These are phyloP conservation scores for Phthorimaea operculella DNA, from an alignment of 1,140 invertebrate genomes.

Conservation along the genomic window DNA sequence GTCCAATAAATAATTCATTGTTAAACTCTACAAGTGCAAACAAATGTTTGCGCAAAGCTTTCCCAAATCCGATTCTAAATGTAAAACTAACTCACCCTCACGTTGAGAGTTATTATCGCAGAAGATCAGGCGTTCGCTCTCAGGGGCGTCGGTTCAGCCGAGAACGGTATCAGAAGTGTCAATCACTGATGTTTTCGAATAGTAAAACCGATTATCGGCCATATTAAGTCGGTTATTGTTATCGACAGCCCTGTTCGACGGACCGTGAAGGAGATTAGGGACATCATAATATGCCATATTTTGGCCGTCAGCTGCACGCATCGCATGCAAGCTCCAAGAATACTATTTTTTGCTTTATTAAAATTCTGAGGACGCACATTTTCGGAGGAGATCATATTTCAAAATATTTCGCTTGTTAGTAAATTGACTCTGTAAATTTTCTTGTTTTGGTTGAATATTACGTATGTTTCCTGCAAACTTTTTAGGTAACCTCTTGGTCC, in stretches of 20 bases:
- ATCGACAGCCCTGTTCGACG: slow-evolving; percentile 51
- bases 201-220: slow-evolving; percentile 66
- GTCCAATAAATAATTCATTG: too few species aligned
- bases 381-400: neutral
- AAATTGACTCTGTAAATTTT: too few species aligned
- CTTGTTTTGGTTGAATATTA: too few species aligned
- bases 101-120: neutral
- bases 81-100: neutral
- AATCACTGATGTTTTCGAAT: slow-evolving; percentile 62
- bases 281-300: slow-evolving; percentile 64
- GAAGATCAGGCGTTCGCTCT: slow-evolving; percentile 20
- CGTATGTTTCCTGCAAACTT: too few species aligned
- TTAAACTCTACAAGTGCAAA: neutral
- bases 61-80: neutral
- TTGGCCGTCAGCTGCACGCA: slow-evolving; percentile 63
- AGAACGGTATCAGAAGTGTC: slow-evolving; percentile 61
- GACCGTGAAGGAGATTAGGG: slow-evolving; percentile 64
- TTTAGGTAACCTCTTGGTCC: too few species aligned
- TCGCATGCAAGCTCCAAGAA: slow-evolving; percentile 40
- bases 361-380: slow-evolving; percentile 14
- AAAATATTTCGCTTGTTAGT: neutral
- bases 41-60: neutral
- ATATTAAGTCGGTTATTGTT: slow-evolving; percentile 66
- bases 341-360: slow-evolving; percentile 44
- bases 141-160: slow-evolving; percentile 37